These are phyloP conservation scores for Blera fallax DNA, from an alignment of 2,888 invertebrate species.

Conservation along the genomic window DNA sequence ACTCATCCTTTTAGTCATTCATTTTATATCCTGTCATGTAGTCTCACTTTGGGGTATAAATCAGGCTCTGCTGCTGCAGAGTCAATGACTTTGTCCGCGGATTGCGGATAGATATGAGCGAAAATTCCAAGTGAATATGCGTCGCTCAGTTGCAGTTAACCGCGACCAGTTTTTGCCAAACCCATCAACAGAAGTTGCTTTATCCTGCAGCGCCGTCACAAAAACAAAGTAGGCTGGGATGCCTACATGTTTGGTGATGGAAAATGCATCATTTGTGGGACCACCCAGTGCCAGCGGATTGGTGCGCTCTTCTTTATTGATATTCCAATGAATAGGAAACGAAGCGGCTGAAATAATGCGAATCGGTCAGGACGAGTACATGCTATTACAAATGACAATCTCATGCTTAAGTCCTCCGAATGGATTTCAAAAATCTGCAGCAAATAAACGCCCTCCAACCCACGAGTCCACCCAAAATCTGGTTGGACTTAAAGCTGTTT, in stretches of 20 bases:
- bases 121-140: conserved; percentile 9
- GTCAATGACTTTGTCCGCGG: conserved; percentile 8
- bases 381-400: no score
- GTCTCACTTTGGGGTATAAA: conserved; percentile 52
- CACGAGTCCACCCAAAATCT: neutral
- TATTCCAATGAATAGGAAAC: neutral
- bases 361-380: neutral
- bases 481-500: no score
- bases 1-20: conserved; percentile 63
- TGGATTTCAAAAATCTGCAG: neutral
- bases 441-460: neutral
- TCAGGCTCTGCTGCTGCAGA: conserved; percentile 30
- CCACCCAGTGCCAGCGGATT: neutral
- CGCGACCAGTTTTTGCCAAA: conserved; percentile 34
- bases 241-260: neutral
- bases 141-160: conserved; percentile 15
- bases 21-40: conserved; percentile 63
- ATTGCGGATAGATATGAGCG: neutral
- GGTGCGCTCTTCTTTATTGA: conserved; percentile 5
- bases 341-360: neutral
- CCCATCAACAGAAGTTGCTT: conserved; percentile 10
- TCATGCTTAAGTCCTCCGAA: neutral
- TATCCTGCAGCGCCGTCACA: neutral
- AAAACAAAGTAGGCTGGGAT: neutral
- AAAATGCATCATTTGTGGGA: neutral